Evolutionary conservation across 2,113 vertebrate genomes (phyloP).

Genomic region (Vidua macroura): DNA sequence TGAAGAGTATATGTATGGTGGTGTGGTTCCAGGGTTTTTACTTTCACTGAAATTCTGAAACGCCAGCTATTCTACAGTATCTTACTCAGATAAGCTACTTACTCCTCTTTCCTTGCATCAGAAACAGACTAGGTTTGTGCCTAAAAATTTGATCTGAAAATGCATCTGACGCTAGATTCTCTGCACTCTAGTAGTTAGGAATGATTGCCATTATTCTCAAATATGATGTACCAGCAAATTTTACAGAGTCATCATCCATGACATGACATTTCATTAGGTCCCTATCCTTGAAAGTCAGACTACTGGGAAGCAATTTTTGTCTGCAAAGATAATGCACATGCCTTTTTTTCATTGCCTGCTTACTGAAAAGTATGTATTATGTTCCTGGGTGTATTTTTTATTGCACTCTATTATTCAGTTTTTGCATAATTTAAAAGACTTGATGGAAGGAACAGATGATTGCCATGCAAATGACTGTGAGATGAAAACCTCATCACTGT

Average conservation of each 20-base stretch:
- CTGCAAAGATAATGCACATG: not conserved
- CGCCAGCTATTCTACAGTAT: not conserved
- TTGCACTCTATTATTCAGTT: not conserved
- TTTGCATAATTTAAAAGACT: constrained; percentile 10
- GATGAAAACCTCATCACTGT: constrained; percentile 11
- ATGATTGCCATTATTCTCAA: not conserved
- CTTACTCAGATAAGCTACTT: not conserved
- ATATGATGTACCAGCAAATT: not conserved
- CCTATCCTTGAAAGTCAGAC: not conserved
- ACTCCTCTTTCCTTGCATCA: not conserved
- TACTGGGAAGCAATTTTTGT: not conserved
- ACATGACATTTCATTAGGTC: not conserved
- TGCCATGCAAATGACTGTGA: constrained; percentile 4
- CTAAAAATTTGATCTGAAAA: not conserved
- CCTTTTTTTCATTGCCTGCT: not conserved
- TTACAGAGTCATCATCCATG: not conserved
- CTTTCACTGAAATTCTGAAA: not conserved
- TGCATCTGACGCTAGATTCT: not conserved
- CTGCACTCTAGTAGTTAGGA: not conserved
- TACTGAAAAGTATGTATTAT: constrained; percentile 5
- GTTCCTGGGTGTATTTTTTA: not conserved
- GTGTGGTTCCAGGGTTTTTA: not conserved
- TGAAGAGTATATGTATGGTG: not conserved
- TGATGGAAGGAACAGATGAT: constrained; percentile 11
- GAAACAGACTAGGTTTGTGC: not conserved